phyloP scores from a whole-genome alignment of 2,888 invertebrate species.

The Scaptomyza flava region DNA sequence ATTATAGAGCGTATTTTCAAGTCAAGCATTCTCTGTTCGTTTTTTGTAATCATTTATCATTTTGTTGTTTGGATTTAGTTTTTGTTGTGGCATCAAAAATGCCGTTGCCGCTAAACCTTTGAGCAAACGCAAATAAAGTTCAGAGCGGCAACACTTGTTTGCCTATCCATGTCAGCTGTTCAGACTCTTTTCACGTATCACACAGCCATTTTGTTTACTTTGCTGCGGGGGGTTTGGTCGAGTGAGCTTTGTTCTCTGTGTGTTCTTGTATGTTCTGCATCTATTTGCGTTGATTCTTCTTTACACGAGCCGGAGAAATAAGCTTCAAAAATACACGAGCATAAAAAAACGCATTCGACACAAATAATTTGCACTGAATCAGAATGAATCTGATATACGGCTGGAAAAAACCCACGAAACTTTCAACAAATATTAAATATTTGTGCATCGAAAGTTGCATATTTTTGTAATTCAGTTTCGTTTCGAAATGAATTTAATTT shows the following conservation, averaged over 20 bases:
- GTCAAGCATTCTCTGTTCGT: too few relatives aligned
- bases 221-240: constrained; percentile 18
- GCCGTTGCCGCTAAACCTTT: constrained; percentile 64
- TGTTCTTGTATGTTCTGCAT: constrained; percentile 11
- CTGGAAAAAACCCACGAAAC: not conserved
- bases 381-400: constrained; percentile 12
- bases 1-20: constrained; percentile 1
- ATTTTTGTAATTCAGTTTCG: not conserved
- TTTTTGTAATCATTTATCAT: not conserved
- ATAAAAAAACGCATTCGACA: constrained; percentile 39
- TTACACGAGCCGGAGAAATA: constrained; percentile 29
- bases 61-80: constrained; percentile 26
- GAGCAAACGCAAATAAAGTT: constrained; percentile 66
- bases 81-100: constrained; percentile 62
- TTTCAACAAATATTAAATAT: constrained; percentile 22
- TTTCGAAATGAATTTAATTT: not conserved
- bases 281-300: constrained; percentile 57
- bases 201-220: constrained; percentile 26
- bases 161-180: constrained; percentile 44
- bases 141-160: constrained; percentile 38
- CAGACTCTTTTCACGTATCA: not conserved
- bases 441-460: constrained; percentile 1
- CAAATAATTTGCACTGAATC: constrained; percentile 26
- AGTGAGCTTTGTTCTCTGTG: not conserved
- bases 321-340: constrained; percentile 18